Base-by-base conservation (phyloP, 2,113 vertebrate species). In the Pionites leucogaster region DNA sequence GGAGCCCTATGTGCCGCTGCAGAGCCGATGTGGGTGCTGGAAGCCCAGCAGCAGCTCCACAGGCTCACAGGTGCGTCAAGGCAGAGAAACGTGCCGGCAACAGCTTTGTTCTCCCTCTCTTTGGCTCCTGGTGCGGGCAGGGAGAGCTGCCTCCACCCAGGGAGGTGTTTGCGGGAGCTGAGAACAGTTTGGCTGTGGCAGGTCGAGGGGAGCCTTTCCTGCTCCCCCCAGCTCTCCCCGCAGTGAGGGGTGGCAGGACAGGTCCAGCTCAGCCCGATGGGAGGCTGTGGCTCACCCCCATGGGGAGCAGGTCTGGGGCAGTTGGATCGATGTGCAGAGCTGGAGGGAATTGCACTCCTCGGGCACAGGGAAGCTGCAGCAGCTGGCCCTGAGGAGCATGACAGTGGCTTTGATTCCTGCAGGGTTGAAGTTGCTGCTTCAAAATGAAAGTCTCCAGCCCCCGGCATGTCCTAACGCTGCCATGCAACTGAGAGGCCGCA, bases 11-110 rank as follows among this genome's bases (percentile, higher is more conserved):
- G 63, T 17, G 37, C 59, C 2, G 33, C 83, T 71, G 69, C 35
- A 35, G 47, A 44, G 53, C 44, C 1, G 0, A 18, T 3, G 3
- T 1, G 0, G 42, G 33, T 37, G 62, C 78, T 67, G 68, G 33
- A 72, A 84, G 19, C 37, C 27, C 72, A 57, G 71, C 62, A 67
- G 78, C 63, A 52, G 82, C 63, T 75, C 29, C 6, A 2, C 33
- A 77, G 65, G 47, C 77, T 83, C 2, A 0, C 28, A 11, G 67
- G 57, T 23, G 72, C 71, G 68, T 71, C 68, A 50, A 84, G 83
- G 46, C 82, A 68, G 78, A 84, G 71, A 71, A 81, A 90, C 12
- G 23, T 63, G 63, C 82, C 77, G 86, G 81, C 57, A 87, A 70
- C 71, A 31, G 59, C 72, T 77, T 80, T 41, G 19, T 25, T 29